Base-by-base conservation (phyloP, 2,888 invertebrate genomes). In the Augochlorella aurata region DNA sequence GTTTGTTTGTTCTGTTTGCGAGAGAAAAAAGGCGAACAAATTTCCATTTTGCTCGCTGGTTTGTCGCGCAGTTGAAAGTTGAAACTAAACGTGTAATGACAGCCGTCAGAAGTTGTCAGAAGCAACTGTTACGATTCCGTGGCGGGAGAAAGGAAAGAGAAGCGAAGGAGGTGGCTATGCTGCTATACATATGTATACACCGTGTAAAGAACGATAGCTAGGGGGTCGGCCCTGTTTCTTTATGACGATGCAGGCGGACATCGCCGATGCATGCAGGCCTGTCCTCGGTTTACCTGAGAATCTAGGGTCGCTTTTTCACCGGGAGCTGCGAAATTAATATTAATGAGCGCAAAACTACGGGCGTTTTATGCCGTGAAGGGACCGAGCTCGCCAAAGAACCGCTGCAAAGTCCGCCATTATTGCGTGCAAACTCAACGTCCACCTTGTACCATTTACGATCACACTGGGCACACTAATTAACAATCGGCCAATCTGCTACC, bases 301-400 rank as follows among this genome's bases (percentile, higher is more conserved):
- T 82, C 85, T 79, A 75, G 69, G 82, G 79, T 75, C 82, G 82
- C 82, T 82, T 85, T 82, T 85, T 85, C 82, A 85, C 52, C 75
- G 72, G 68, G 52, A 85, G 74, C 68, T 71, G 70, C 74, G 79
- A 82, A 79, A 85, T 85, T 84, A 85, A 85, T 85, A 85, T 85
- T 84, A 85, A 85, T 85, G 85, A 85, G 73, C 82, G 67, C 70
- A 80, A 85, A 80, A 85, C 82, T 77, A 74, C 72, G 71, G 74
- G 21, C 79, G 85, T 76, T 82, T 79, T 76, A 74, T 77, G 58
- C 63, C 68, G 67, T 50, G 77, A 68, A 74, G 77, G 73, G 74
- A 67, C 61, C 49, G 21, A 49, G 24, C 54, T 61, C 16, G 47
- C 49, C 71, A 68, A 74, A 79, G 84, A 76, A 76, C 29, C 74